phyloP scores from a whole-genome alignment of 53 echinoderm and acorn worm species.

The Luidia sarsii region DNA sequence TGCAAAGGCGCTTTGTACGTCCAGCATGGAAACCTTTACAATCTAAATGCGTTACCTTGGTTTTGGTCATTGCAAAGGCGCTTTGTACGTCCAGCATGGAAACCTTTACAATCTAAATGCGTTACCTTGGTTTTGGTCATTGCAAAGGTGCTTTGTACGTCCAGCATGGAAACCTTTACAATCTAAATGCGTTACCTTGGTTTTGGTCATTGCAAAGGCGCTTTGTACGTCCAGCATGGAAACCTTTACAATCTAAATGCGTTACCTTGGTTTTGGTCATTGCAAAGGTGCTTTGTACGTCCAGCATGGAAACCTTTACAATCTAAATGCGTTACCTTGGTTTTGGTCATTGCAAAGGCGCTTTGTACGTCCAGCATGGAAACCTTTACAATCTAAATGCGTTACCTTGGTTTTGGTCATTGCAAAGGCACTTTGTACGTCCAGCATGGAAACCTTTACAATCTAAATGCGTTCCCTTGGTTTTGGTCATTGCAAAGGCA shows the following conservation, averaged over 20 bases:
- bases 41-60: conserved; percentile 81
- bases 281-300: too few relatives aligned
- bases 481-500: conserved; percentile 85
- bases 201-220: conserved; percentile 85
- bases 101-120: background rate
- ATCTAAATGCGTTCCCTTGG: conserved; percentile 80
- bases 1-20: too few relatives aligned
- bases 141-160: too few relatives aligned
- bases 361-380: too few relatives aligned
- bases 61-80: conserved; percentile 85
- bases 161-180: background rate
- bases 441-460: background rate
- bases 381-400: background rate
- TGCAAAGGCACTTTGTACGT: too few relatives aligned
- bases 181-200: conserved; percentile 81
- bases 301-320: background rate
- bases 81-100: too few relatives aligned
- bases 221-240: too few relatives aligned
- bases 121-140: conserved; percentile 93
- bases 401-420: conserved; percentile 93
- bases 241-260: background rate
- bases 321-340: conserved; percentile 81
- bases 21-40: background rate
- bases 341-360: conserved; percentile 85
- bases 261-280: conserved; percentile 93